A percentile compares a stretch with the other conserved stretches of the same genome.
Conservation (phyloP, 1,140 invertebrate genomes). For the Diorhabda sublineata region DNA sequence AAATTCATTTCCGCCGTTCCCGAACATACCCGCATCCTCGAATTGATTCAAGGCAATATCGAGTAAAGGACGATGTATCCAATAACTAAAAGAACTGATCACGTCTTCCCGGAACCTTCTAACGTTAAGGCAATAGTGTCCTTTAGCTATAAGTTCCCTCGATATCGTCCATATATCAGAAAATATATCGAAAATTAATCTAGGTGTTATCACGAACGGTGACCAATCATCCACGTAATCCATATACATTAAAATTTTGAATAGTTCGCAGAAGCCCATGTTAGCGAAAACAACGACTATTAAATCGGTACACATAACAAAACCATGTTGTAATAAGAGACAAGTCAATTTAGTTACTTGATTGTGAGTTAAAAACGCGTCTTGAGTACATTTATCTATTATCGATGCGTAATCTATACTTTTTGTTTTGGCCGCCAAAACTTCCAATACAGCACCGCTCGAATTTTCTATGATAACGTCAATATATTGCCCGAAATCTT, state of each 20-base stretch:
- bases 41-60: neutral
- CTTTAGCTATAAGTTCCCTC: neutral
- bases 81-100: slow-evolving; percentile 1
- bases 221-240: slow-evolving; percentile 1
- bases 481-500: slow-evolving; percentile 11
- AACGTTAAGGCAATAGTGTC: neutral
- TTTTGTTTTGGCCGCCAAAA: neutral
- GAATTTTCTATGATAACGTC: slow-evolving; percentile 20
- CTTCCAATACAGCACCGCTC: neutral
- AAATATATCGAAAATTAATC: slow-evolving; percentile 6
- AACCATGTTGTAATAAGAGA: slow-evolving; percentile 18
- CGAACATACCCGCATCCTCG: neutral
- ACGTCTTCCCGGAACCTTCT: neutral
- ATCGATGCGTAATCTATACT: slow-evolving; percentile 13
- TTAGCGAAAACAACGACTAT: slow-evolving; percentile 13
- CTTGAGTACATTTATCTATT: slow-evolving; percentile 15
- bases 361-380: neutral
- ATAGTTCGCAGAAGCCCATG: slow-evolving; percentile 19
- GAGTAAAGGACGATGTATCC: neutral
- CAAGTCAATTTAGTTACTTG: slow-evolving; percentile 19
- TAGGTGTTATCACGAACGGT: neutral
- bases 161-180: neutral
- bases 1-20: neutral
- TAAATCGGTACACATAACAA: slow-evolving; percentile 4
- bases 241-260: slow-evolving; percentile 16